Conservation (phyloP, 2,113 vertebrate species). For the Maccullochella peelii region DNA sequence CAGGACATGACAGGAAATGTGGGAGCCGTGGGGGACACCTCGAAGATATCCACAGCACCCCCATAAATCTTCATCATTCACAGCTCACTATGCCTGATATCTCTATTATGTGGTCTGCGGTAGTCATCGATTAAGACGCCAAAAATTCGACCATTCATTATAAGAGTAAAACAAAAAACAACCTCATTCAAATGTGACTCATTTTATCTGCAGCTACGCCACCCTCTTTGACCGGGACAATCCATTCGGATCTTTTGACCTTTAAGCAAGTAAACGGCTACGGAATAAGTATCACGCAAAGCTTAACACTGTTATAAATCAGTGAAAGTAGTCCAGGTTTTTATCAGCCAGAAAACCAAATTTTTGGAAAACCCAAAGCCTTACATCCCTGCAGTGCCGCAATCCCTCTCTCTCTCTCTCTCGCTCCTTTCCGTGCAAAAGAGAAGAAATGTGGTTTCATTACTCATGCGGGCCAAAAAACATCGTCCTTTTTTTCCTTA, state of each 20-base stretch:
- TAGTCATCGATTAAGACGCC: constrained; percentile 48
- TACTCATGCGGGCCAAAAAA: constrained; percentile 72
- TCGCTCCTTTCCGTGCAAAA: constrained; percentile 59
- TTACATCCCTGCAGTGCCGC: constrained; percentile 19
- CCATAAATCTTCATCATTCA: constrained; percentile 69
- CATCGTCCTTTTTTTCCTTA: constrained; percentile 46
- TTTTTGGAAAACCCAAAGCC: constrained; percentile 40
- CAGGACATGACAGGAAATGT: constrained; percentile 59
- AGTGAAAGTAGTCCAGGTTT: constrained; percentile 33
- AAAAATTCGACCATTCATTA: constrained; percentile 53
- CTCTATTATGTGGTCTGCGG: constrained; percentile 50
- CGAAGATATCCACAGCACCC: constrained; percentile 28
- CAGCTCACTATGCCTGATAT: constrained; percentile 60
- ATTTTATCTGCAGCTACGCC: constrained; percentile 36
- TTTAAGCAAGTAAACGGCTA: neutral
- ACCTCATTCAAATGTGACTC: constrained; percentile 28
- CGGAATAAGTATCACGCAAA: constrained; percentile 21
- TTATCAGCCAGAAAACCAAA: constrained; percentile 31
- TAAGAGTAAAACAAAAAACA: constrained; percentile 32
- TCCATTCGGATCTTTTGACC: constrained; percentile 37
- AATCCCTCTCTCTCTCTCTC: constrained; percentile 1
- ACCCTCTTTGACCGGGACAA: constrained; percentile 57
- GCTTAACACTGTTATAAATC: constrained; percentile 53
- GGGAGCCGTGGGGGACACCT: constrained; percentile 44
- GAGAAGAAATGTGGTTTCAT: constrained; percentile 72